Conservation (phyloP, 2,113 vertebrate species). For the Corythornis cristatus region DNA sequence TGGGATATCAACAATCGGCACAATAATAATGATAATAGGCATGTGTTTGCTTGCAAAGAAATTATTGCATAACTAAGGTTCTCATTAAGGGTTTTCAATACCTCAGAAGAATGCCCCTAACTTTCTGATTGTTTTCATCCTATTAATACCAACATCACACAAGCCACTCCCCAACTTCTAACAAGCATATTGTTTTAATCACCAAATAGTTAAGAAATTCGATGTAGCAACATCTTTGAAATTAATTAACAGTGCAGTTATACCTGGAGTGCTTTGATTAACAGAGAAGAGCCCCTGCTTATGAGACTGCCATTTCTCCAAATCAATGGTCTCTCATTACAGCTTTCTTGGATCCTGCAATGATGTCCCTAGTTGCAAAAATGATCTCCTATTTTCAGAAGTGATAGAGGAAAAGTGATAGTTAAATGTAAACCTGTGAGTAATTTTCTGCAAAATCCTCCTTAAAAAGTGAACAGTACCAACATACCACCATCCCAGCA, state of each 20-base stretch:
- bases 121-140: conserved; percentile 25
- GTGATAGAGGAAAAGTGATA: neutral
- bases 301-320: neutral
- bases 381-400: too few species aligned
- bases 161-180: conserved; percentile 31
- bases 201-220: neutral
- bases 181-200: conserved; percentile 19
- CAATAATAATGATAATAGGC: conserved; percentile 74
- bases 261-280: neutral
- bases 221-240: conserved; percentile 16
- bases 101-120: neutral
- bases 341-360: neutral
- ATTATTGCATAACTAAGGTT: conserved; percentile 37
- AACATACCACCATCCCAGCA: neutral
- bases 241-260: neutral
- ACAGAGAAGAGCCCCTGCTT: neutral
- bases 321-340: neutral
- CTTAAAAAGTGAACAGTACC: neutral
- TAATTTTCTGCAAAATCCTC: neutral
- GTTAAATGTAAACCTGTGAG: neutral
- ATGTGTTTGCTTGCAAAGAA: conserved; percentile 28
- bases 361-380: too few species aligned
- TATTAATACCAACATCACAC: conserved; percentile 30
- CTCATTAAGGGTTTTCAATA: conserved; percentile 33
- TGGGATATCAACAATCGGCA: conserved; percentile 79